Conservation (phyloP, 2,113 vertebrate species). For the Pseudorectes ferrugineus region DNA sequence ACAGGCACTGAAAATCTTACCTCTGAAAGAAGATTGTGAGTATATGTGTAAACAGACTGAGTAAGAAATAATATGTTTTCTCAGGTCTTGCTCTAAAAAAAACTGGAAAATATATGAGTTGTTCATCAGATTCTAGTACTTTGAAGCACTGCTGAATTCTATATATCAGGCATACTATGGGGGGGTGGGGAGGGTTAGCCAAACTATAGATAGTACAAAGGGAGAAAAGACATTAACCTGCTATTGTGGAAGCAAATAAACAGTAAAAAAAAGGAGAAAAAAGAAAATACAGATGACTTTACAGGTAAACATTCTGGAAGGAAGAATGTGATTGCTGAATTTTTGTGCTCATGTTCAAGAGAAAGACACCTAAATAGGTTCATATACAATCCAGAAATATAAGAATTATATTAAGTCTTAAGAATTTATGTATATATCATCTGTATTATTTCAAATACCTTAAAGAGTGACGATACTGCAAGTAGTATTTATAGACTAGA, state of each 20-base stretch:
- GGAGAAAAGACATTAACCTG: neutral
- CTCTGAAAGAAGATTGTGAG: neutral
- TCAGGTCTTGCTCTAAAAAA: neutral
- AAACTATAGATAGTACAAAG: neutral
- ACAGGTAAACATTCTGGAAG: neutral
- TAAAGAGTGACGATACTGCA: neutral
- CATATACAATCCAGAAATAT: neutral
- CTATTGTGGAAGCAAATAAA: neutral
- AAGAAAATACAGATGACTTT: neutral
- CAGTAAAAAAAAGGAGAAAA: neutral
- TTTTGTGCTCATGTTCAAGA: neutral
- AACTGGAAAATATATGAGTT: neutral
- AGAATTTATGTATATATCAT: neutral
- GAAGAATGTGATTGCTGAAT: neutral
- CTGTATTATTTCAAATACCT: neutral
- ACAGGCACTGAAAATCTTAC: neutral
- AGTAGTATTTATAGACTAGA: neutral
- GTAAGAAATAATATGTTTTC: neutral
- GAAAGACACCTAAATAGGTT: neutral
- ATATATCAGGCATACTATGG: fast-evolving
- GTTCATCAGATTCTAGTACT: neutral
- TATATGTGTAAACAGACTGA: neutral
- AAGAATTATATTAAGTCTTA: neutral
- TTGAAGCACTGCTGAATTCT: neutral
- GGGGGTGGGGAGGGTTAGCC: neutral